These are phyloP conservation scores for Drosophila pseudoobscura DNA, from an alignment of 1,140 invertebrate genomes.

Conservation along the genomic window DNA sequence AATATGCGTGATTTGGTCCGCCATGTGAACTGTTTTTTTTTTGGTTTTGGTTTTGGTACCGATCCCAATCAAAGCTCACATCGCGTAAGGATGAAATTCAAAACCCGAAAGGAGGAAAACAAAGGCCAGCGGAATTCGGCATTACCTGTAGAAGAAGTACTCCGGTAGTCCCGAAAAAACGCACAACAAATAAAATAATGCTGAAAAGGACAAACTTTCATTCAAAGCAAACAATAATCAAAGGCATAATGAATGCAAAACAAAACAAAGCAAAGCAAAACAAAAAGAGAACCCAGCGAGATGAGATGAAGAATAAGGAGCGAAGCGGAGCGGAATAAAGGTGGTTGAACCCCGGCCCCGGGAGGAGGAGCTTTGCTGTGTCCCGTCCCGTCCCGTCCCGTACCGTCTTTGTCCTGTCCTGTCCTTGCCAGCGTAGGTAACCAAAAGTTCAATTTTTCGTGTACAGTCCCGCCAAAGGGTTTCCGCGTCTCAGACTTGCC, in stretches of 20 bases:
- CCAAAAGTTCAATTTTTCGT: slow-evolving; percentile 4
- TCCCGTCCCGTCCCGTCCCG: too few relatives aligned
- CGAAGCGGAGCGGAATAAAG: slow-evolving; percentile 31
- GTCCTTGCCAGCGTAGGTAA: slow-evolving; percentile 53
- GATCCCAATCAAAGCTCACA: slow-evolving; percentile 55
- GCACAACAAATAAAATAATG: neutral
- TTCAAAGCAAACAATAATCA: slow-evolving; percentile 55
- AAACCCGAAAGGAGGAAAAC: slow-evolving; percentile 52
- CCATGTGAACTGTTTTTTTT: slow-evolving; percentile 30
- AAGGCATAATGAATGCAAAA: slow-evolving; percentile 43
- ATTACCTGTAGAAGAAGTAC: slow-evolving; percentile 37
- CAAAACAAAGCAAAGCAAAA: slow-evolving; percentile 4
- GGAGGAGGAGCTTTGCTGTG: slow-evolving; percentile 13
- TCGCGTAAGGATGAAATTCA: slow-evolving; percentile 58
- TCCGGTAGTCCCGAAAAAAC: slow-evolving; percentile 6
- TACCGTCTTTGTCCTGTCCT: neutral
- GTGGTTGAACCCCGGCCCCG: slow-evolving; percentile 68
- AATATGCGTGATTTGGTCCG: slow-evolving; percentile 28
- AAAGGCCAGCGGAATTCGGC: slow-evolving; percentile 33
- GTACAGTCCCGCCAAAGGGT: slow-evolving; percentile 35
- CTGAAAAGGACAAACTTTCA: slow-evolving; percentile 74
- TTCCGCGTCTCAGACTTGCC: neutral
- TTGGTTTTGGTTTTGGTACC: neutral
- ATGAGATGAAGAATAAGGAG: neutral
- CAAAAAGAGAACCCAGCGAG: neutral